These are phyloP conservation scores for Parnassius glacialis DNA, from an alignment of 2,888 invertebrate genomes.

Conservation along the genomic window DNA sequence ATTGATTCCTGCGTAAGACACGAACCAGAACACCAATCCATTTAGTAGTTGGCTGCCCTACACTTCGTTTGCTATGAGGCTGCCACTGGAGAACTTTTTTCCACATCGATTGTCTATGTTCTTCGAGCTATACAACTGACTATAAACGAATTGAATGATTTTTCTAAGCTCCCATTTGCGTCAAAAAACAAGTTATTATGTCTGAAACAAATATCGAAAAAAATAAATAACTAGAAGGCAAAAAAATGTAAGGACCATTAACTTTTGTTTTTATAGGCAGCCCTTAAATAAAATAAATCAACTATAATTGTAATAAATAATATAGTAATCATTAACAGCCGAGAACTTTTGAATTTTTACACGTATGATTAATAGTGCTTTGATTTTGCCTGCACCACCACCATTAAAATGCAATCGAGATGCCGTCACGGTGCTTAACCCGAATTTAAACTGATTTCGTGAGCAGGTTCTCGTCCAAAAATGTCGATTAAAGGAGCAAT, in stretches of 20 bases:
- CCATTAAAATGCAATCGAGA: slow-evolving; percentile 42
- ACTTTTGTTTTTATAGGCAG: background rate
- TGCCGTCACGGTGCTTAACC: slow-evolving; percentile 30
- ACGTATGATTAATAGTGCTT: slow-evolving; percentile 18
- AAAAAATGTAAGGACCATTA: background rate
- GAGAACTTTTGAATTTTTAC: slow-evolving; percentile 30
- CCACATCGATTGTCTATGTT: too few species aligned
- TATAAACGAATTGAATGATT: too few species aligned
- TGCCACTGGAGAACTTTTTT: too few species aligned
- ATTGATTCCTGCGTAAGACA: too few species aligned
- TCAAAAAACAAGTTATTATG: too few species aligned
- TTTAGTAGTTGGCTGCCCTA: too few species aligned
- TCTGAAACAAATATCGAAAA: too few species aligned
- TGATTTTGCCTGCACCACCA: slow-evolving; percentile 30
- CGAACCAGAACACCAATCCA: too few species aligned
- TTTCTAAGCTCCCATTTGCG: too few species aligned
- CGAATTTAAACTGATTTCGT: slow-evolving; percentile 28
- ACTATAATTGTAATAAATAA: slow-evolving; percentile 2
- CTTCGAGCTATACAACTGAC: too few species aligned
- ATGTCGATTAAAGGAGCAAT: slow-evolving; percentile 7
- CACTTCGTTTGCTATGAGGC: too few species aligned
- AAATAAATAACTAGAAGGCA: too few species aligned
- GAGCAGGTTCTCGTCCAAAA: slow-evolving; percentile 6
- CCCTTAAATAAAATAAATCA: slow-evolving; percentile 3
- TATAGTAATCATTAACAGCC: slow-evolving; percentile 19